A percentile compares a stretch with the other conserved stretches of the same genome.
Evolutionary conservation across 2,797 vertebrate genomes (phyloP).

Genomic region (Arrhamphus sclerolepis): DNA sequence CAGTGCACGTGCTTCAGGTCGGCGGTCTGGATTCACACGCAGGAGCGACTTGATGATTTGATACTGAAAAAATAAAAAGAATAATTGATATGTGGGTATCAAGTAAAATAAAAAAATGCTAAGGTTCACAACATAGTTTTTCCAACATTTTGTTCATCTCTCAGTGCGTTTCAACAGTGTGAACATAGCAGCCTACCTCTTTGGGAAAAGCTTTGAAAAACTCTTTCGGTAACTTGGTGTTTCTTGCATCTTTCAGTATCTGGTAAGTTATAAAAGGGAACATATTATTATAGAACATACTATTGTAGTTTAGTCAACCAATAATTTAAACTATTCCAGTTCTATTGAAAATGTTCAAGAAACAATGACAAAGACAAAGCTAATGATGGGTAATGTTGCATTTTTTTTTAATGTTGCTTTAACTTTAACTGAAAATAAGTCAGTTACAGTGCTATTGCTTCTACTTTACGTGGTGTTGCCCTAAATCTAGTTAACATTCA

Average conservation of each 20-base stretch:
- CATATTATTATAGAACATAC: rapidly evolving
- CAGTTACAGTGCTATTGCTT: too few relatives aligned
- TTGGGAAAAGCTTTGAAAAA: slow-evolving; percentile 46
- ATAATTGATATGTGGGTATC: neutral
- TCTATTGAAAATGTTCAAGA: too few relatives aligned
- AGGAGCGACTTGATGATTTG: slow-evolving; percentile 67
- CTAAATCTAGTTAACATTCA: too few relatives aligned
- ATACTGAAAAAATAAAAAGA: slow-evolving; percentile 47
- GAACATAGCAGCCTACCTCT: slow-evolving; percentile 61
- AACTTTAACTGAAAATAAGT: too few relatives aligned
- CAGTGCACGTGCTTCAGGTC: slow-evolving; percentile 62
- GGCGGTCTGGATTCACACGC: slow-evolving; percentile 38
- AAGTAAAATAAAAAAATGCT: neutral
- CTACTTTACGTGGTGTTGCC: too few relatives aligned
- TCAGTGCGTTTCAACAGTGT: neutral
- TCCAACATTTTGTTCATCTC: neutral
- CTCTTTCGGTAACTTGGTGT: slow-evolving; percentile 29
- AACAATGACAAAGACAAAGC: too few relatives aligned
- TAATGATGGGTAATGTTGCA: too few relatives aligned
- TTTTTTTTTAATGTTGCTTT: too few relatives aligned
- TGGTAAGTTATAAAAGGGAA: slow-evolving; percentile 30
- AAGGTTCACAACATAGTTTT: neutral
- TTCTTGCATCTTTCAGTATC: slow-evolving; percentile 38
- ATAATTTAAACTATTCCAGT: too few relatives aligned
- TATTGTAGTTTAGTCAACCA: neutral